phyloP scores from a whole-genome alignment of 2,888 invertebrate genomes.

The Falcaria lacertinaria region DNA sequence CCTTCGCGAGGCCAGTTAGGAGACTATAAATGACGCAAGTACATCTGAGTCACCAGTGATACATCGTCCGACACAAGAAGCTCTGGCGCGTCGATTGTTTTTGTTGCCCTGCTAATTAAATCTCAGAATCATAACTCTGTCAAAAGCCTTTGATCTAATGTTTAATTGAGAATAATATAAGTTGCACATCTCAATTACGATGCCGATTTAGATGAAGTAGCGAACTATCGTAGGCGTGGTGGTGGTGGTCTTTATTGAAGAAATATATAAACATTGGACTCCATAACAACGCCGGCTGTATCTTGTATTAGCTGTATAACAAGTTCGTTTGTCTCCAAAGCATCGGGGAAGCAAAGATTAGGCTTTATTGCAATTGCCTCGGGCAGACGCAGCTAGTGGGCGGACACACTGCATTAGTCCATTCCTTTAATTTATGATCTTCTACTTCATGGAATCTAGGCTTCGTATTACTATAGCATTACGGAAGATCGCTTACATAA shows the following conservation, averaged over 20 bases:
- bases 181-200: no score
- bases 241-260: no score
- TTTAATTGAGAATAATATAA: no score
- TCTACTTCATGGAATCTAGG: conserved; percentile 23
- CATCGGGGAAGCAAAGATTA: conserved; percentile 20
- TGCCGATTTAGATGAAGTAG: no score
- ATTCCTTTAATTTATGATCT: conserved; percentile 50
- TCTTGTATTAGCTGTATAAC: neutral
- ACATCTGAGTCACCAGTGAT: conserved; percentile 56
- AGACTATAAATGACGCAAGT: conserved; percentile 45
- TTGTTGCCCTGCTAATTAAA: conserved; percentile 28
- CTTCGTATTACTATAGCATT: conserved; percentile 1
- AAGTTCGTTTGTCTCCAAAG: conserved; percentile 11
- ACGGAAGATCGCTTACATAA: no score
- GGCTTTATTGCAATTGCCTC: conserved; percentile 30
- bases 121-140: conserved; percentile 17
- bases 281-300: neutral
- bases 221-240: neutral
- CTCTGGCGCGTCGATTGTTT: conserved; percentile 43
- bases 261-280: neutral
- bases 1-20: conserved; percentile 35
- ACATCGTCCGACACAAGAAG: conserved; percentile 34
- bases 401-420: conserved; percentile 50
- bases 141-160: neutral
- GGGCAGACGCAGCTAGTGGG: conserved; percentile 40